Conservation (phyloP, 35 echinoderm and acorn worm species). For the Anneissia japonica region DNA sequence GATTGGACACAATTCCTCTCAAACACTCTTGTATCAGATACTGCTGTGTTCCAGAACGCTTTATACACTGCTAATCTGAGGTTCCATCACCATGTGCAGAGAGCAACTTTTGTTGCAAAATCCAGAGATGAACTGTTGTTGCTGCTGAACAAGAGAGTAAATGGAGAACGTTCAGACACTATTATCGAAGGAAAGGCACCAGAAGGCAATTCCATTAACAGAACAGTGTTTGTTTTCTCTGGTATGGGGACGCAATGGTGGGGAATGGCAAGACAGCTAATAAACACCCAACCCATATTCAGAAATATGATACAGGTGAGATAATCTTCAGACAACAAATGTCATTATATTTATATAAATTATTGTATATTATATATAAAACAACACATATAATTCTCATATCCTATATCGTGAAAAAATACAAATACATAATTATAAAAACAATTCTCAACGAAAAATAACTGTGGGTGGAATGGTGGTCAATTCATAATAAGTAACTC, state of each 20-base stretch:
- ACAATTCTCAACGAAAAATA: too few species aligned
- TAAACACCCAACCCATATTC: not conserved
- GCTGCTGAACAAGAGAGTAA: not conserved
- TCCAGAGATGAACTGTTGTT: not conserved
- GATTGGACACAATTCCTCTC: not conserved
- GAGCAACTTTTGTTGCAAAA: not conserved
- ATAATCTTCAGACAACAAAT: too few species aligned
- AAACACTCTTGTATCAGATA: not conserved
- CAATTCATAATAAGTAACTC: too few species aligned
- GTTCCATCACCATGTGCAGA: not conserved
- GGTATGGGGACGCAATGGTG: slow-evolving; percentile 81
- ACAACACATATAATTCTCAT: not conserved
- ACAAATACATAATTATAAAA: not conserved
- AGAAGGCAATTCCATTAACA: not conserved
- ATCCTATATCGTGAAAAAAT: too few species aligned
- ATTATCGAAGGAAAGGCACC: not conserved
- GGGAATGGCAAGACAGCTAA: slow-evolving; percentile 47
- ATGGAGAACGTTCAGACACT: not conserved
- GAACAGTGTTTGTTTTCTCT: slow-evolving; percentile 37
- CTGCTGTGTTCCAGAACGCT: not conserved
- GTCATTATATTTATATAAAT: not conserved
- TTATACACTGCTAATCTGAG: not conserved
- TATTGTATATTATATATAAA: not conserved
- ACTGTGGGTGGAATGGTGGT: too few species aligned
- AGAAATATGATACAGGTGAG: not conserved